Conservation (phyloP, 2,797 vertebrate species). For the Sebastes cheni region DNA sequence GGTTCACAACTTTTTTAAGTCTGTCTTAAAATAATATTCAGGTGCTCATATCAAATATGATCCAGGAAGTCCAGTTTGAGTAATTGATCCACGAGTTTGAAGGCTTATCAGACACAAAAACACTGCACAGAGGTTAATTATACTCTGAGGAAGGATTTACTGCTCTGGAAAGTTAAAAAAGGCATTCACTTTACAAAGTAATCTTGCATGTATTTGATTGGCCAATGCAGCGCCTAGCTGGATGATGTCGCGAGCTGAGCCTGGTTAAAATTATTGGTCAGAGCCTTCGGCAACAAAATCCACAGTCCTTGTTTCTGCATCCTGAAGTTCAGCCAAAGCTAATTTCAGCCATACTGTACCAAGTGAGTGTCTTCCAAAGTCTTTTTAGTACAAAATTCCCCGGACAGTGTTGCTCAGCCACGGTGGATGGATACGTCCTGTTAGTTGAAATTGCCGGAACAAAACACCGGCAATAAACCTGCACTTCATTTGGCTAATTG, state of each 20-base stretch:
- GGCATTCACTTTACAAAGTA: too few relatives aligned
- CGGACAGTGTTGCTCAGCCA: neutral
- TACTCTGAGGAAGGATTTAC: neutral
- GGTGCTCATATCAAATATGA: too few relatives aligned
- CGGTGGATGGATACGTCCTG: neutral
- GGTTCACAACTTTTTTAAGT: neutral
- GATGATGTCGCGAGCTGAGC: too few relatives aligned
- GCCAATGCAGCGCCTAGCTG: too few relatives aligned
- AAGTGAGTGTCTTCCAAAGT: neutral
- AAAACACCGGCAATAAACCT: neutral
- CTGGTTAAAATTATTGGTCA: too few relatives aligned
- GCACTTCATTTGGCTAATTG: neutral
- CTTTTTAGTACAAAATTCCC: neutral
- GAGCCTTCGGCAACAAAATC: too few relatives aligned
- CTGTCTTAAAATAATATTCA: neutral
- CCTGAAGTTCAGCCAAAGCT: neutral
- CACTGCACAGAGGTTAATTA: neutral
- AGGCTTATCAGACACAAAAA: too few relatives aligned
- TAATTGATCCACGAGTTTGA: too few relatives aligned
- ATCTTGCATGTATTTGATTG: neutral
- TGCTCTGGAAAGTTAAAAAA: too few relatives aligned
- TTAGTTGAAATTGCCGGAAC: neutral
- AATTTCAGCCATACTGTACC: neutral
- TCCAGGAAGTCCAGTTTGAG: too few relatives aligned
- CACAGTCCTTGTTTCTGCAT: neutral